Conservation (phyloP, 1,140 invertebrate species). For the Pinna nobilis region DNA sequence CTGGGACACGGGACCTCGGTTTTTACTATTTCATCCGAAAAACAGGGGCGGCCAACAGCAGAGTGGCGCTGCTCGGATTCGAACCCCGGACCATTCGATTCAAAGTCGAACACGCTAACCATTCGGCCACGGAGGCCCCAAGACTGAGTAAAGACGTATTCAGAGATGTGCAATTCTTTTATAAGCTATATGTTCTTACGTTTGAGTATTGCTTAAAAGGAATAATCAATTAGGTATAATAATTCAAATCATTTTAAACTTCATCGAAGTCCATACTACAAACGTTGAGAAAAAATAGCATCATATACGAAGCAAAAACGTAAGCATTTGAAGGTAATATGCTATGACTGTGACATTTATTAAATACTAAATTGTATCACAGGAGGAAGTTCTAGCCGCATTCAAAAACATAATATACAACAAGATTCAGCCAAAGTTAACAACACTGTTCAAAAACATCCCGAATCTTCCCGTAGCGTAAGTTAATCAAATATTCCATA, state of each 20-base stretch:
- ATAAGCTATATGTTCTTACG: not conserved
- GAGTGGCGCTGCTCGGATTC: too few relatives aligned
- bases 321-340: too few relatives aligned
- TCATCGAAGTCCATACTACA: not conserved
- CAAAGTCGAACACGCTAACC: too few relatives aligned
- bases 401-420: slow-evolving; percentile 68
- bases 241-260: not conserved
- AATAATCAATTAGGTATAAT: not conserved
- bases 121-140: too few relatives aligned
- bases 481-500: too few relatives aligned
- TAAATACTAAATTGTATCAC: slow-evolving; percentile 1
- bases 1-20: too few relatives aligned
- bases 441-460: slow-evolving; percentile 51
- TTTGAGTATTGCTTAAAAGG: not conserved
- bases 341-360: not conserved
- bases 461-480: slow-evolving; percentile 56
- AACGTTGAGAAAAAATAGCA: not conserved
- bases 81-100: too few relatives aligned
- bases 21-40: too few relatives aligned
- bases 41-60: too few relatives aligned
- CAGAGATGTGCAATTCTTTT: too few relatives aligned
- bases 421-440: slow-evolving; percentile 64
- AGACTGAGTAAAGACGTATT: too few relatives aligned
- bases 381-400: slow-evolving; percentile 61
- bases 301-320: too few relatives aligned